Percentiles rank a stretch among this genome's conserved stretches.
phyloP scores from a whole-genome alignment of 2,113 vertebrate genomes.

The Hippocampus abdominalis region DNA sequence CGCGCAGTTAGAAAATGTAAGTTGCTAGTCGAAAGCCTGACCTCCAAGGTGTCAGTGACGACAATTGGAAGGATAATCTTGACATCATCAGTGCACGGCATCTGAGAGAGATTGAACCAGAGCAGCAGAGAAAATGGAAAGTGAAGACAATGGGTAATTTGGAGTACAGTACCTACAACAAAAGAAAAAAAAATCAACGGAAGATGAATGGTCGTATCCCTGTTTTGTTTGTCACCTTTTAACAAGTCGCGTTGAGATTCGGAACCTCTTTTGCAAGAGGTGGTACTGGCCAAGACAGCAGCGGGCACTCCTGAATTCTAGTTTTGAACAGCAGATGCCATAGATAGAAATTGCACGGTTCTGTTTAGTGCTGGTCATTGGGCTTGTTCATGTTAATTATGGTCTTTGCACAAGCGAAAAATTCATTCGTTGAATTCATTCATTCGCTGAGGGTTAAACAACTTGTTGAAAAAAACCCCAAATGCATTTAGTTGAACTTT shows the following conservation, averaged over 20 bases:
- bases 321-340: not conserved
- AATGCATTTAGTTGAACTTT: too few relatives aligned
- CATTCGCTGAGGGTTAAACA: too few relatives aligned
- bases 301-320: not conserved
- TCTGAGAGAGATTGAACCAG: slow-evolving; percentile 42
- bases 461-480: too few relatives aligned
- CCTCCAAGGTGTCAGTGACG: slow-evolving; percentile 64
- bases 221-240: slow-evolving; percentile 13
- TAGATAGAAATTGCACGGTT: not conserved
- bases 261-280: not conserved
- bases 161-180: slow-evolving; percentile 53
- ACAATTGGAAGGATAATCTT: slow-evolving; percentile 57
- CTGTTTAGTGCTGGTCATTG: not conserved
- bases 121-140: slow-evolving; percentile 59
- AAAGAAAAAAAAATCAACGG: slow-evolving; percentile 17
- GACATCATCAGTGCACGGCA: slow-evolving; percentile 40
- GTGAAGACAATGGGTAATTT: slow-evolving; percentile 43
- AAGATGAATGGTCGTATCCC: slow-evolving; percentile 34
- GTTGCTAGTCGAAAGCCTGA: slow-evolving; percentile 80
- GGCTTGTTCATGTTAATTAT: not conserved
- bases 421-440: too few relatives aligned
- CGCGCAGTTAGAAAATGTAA: slow-evolving; percentile 74
- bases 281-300: not conserved
- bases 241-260: not conserved
- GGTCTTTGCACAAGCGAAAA: too few relatives aligned